Percentiles rank a stretch among this genome's conserved stretches.
Evolutionary conservation across 2,113 vertebrate species (phyloP).

Genomic region (Pteropus alecto): DNA sequence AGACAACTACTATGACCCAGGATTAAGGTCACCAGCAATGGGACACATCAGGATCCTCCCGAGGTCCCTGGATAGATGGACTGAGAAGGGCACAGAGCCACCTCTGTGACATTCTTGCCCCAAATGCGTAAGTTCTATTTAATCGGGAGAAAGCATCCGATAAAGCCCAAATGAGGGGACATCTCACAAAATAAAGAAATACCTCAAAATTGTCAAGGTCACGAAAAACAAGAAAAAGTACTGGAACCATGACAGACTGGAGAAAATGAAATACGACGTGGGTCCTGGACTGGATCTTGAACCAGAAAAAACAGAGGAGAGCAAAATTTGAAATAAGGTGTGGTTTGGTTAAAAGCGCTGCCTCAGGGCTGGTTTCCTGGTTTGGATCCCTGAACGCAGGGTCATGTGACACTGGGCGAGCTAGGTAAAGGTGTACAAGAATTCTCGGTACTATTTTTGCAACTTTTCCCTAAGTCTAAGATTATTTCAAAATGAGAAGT

Average conservation of each 20-base stretch:
- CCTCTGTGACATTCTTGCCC: not conserved
- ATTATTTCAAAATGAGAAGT: not conserved
- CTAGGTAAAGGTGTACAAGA: not conserved
- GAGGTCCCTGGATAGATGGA: fast-evolving
- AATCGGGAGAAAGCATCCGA: not conserved
- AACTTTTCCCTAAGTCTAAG: not conserved
- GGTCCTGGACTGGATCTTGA: not conserved
- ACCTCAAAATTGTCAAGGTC: not conserved
- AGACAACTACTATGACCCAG: not conserved
- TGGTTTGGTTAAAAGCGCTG: too few relatives aligned
- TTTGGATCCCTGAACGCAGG: fast-evolving
- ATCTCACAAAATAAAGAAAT: not conserved
- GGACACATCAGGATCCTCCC: fast-evolving
- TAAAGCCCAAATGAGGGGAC: not conserved
- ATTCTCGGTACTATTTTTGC: not conserved
- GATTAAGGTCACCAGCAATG: not conserved
- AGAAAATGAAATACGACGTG: fast-evolving
- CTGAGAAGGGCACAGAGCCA: too few relatives aligned
- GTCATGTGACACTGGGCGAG: not conserved
- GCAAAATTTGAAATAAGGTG: not conserved
- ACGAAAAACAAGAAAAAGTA: not conserved
- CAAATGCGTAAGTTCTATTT: not conserved
- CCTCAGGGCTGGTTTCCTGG: not conserved
- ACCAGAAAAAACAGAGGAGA: not conserved
- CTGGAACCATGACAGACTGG: too few relatives aligned